Evolutionary conservation across 2,888 invertebrate species (phyloP).

Genomic region (Caenorhabditis parvicauda): DNA sequence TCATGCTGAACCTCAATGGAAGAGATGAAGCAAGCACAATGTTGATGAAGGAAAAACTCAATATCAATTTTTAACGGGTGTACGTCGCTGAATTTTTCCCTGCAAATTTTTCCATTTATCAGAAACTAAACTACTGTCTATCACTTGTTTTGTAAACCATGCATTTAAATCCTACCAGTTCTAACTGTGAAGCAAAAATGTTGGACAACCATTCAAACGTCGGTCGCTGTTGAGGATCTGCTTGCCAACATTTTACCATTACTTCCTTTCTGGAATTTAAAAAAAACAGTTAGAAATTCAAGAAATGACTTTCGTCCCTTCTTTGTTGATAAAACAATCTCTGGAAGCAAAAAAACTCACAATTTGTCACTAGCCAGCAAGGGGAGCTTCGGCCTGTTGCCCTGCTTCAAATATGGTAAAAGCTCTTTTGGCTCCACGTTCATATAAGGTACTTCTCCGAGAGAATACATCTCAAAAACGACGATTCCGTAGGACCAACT

Average conservation of each 20-base stretch:
- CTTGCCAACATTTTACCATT: constrained; percentile 55
- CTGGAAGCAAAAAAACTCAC: constrained; percentile 24
- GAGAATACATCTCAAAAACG: constrained; percentile 56
- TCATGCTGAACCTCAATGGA: too few species aligned
- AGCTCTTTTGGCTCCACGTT: constrained; percentile 49
- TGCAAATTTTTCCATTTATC: too few species aligned
- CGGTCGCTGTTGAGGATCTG: constrained; percentile 47
- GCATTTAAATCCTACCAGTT: constrained; percentile 18
- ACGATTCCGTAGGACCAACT: constrained; percentile 57
- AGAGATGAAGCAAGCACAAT: too few species aligned
- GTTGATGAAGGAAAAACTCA: too few species aligned
- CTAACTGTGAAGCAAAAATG: constrained; percentile 48
- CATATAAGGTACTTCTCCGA: constrained; percentile 52
- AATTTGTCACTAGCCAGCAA: constrained; percentile 49
- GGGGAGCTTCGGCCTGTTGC: constrained; percentile 48
- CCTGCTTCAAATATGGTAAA: constrained; percentile 39
- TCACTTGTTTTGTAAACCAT: background rate
- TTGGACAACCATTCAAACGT: constrained; percentile 48
- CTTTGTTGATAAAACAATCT: background rate
- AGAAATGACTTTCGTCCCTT: background rate
- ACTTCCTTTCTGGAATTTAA: constrained; percentile 41
- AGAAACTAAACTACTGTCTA: too few species aligned
- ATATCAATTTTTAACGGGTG: too few species aligned
- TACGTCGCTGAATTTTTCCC: too few species aligned
- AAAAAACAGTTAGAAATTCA: too few species aligned